A percentile compares a stretch with the other conserved stretches of the same genome.
These are phyloP conservation scores for Eufriesea mexicana DNA, from an alignment of 1,140 invertebrate species.

Conservation along the genomic window DNA sequence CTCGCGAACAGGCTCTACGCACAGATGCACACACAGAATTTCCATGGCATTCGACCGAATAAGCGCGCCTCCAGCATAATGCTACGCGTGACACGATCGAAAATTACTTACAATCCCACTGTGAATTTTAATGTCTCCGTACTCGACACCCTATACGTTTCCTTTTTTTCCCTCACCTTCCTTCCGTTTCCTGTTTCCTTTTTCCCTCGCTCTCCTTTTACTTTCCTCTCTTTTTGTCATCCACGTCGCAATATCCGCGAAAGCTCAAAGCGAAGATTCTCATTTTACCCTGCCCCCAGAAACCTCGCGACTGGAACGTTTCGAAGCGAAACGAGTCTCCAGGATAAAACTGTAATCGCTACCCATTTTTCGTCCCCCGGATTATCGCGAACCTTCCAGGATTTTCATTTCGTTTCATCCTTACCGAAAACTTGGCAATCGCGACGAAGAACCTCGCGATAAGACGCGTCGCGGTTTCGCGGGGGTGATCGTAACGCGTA, in stretches of 20 bases:
- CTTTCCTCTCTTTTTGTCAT: background rate
- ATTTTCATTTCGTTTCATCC: background rate
- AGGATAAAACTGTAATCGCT: background rate
- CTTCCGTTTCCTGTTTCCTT: too few relatives aligned
- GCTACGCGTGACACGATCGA: constrained; percentile 2
- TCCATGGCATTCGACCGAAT: constrained; percentile 42
- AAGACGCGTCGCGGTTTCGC: background rate
- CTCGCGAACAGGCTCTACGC: constrained; percentile 17
- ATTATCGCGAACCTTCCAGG: background rate
- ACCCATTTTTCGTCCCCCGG: background rate
- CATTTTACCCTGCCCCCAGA: background rate
- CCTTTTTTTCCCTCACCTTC: background rate
- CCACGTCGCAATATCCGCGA: background rate
- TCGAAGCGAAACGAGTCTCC: background rate
- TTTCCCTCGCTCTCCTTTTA: background rate
- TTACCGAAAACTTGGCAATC: background rate
- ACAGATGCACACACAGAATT: constrained; percentile 57
- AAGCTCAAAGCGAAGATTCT: constrained; percentile 3
- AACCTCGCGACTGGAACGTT: background rate
- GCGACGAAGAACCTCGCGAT: background rate
- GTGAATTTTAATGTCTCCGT: constrained; percentile 21
- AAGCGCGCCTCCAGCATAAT: constrained; percentile 21
- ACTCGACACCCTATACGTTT: background rate
- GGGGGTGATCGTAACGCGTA: constrained; percentile 24
- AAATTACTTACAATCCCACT: constrained; percentile 46